Percentiles rank a stretch among this genome's conserved stretches.
Conservation (phyloP, 2,113 vertebrate genomes). For the Vidua macroura region DNA sequence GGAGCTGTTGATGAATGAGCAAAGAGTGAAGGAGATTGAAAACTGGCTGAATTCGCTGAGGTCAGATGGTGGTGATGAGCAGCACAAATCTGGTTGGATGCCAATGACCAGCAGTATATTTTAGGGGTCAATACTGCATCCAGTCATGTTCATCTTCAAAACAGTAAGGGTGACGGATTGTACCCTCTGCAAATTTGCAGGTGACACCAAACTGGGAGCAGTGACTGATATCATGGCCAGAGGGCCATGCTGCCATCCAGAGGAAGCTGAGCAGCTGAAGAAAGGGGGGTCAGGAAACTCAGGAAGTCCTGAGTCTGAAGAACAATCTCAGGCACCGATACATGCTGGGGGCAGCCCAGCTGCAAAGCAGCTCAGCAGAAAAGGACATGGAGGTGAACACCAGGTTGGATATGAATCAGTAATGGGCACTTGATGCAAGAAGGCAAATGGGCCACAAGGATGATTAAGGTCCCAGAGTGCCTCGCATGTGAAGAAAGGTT, state of each 20-base stretch:
- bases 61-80: background rate
- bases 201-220: background rate
- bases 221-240: background rate
- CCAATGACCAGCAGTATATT: background rate
- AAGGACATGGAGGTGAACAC: background rate
- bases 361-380: background rate
- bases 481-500: background rate
- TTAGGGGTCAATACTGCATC: background rate
- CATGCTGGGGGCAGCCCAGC: background rate
- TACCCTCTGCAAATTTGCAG: background rate
- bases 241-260: background rate
- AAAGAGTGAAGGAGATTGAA: background rate
- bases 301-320: background rate
- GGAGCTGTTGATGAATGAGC: background rate
- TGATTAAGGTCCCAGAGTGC: background rate
- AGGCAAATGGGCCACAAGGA: background rate
- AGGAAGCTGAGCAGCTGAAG: background rate
- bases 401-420: background rate
- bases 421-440: background rate
- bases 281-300: background rate
- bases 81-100: background rate
- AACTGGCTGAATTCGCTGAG: background rate
- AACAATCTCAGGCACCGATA: background rate
- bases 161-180: fast-evolving
- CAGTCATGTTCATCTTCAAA: background rate